These are phyloP conservation scores for Notamacropus eugenii DNA, from an alignment of 2,797 vertebrate species.

Conservation along the genomic window DNA sequence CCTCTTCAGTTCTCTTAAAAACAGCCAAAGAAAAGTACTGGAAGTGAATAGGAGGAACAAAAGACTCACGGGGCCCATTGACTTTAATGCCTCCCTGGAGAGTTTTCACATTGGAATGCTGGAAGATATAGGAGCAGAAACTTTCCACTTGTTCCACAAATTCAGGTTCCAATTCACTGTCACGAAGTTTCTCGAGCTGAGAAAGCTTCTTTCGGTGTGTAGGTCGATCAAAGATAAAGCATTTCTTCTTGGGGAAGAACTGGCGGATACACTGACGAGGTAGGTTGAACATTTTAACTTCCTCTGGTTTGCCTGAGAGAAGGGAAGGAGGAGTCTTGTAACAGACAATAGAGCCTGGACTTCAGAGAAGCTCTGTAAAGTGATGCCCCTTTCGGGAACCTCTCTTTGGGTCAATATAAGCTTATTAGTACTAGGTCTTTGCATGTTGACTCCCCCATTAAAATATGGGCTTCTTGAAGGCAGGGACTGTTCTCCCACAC, in stretches of 20 bases:
- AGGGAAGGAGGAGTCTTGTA: conserved; percentile 17
- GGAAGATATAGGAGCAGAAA: conserved; percentile 76
- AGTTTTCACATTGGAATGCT: conserved; percentile 57
- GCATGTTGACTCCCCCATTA: not conserved
- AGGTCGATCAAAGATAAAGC: conserved; percentile 68
- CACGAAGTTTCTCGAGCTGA: conserved; percentile 65
- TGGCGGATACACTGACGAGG: conserved; percentile 62
- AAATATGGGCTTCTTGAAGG: not conserved
- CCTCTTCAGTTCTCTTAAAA: not conserved
- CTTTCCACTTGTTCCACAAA: conserved; percentile 60
- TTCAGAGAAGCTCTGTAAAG: not conserved
- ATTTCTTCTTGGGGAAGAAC: conserved; percentile 75
- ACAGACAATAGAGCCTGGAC: not conserved
- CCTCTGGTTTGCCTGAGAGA: conserved; percentile 32
- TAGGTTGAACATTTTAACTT: conserved; percentile 54
- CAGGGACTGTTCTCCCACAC: too few species aligned
- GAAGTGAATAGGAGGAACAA: not conserved
- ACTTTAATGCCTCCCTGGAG: conserved; percentile 68
- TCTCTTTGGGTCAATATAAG: not conserved
- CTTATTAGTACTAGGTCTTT: not conserved
- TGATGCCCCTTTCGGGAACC: not conserved
- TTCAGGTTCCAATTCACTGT: conserved; percentile 63
- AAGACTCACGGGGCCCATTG: conserved; percentile 72
- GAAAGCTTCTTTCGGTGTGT: conserved; percentile 49
- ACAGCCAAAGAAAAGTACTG: not conserved